Evolutionary conservation across 2,888 invertebrate species (phyloP).

Genomic region (Habroteleia sp.): DNA sequence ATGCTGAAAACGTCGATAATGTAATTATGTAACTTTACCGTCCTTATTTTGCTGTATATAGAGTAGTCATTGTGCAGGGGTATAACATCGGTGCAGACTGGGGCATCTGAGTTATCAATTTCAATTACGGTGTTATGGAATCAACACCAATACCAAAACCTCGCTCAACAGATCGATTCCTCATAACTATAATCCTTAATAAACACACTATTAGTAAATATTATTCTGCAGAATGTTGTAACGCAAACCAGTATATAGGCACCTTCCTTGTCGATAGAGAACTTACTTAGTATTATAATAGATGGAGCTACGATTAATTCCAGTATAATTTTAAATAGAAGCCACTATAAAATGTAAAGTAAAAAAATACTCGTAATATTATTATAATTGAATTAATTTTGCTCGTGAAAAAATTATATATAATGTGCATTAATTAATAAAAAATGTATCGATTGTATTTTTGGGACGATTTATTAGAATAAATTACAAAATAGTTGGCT

Average conservation of each 20-base stretch:
- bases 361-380: no score
- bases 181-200: constrained; percentile 7
- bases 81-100: not conserved
- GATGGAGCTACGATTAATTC: no score
- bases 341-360: no score
- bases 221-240: not conserved
- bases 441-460: no score
- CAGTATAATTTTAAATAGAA: no score
- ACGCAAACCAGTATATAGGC: constrained; percentile 12
- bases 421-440: no score
- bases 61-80: constrained; percentile 25
- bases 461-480: no score
- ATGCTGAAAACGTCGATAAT: constrained; percentile 32
- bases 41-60: constrained; percentile 8
- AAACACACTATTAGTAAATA: constrained; percentile 24
- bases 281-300: constrained; percentile 57
- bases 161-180: constrained; percentile 12
- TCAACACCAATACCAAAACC: not conserved
- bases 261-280: constrained; percentile 60
- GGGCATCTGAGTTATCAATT: not conserved
- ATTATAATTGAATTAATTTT: no score
- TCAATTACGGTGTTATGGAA: constrained; percentile 3
- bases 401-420: no score
- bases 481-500: no score
- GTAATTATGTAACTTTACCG: constrained; percentile 42